These are phyloP conservation scores for Calonectris borealis DNA, from an alignment of 2,113 vertebrate species.

Conservation along the genomic window DNA sequence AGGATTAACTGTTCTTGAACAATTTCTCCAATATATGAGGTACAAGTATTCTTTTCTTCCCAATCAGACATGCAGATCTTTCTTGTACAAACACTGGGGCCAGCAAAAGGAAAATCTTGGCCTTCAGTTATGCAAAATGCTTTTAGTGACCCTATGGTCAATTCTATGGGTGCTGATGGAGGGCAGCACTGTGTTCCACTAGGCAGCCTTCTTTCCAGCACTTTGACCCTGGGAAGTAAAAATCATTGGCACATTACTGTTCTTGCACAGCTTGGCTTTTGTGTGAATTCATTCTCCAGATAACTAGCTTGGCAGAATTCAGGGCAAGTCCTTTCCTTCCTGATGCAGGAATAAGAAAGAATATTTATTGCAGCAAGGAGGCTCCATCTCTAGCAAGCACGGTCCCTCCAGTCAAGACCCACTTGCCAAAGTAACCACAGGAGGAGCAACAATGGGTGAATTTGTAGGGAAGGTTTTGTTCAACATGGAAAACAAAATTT, in stretches of 20 bases:
- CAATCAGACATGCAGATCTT: neutral
- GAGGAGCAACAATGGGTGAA: neutral
- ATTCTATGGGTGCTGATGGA: neutral
- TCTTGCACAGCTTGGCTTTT: neutral
- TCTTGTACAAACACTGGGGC: slow-evolving; percentile 6
- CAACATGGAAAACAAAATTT: neutral
- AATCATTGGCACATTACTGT: neutral
- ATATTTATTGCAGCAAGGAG: neutral
- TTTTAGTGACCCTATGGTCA: neutral
- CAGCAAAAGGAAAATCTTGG: neutral
- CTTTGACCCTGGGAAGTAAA: neutral
- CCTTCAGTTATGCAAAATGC: neutral
- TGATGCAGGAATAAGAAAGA: neutral
- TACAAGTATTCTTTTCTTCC: slow-evolving; percentile 48
- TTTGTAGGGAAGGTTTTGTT: neutral
- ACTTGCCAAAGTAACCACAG: neutral
- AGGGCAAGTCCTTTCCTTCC: neutral
- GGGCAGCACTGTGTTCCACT: neutral
- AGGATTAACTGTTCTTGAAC: slow-evolving; percentile 53
- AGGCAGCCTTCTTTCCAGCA: neutral
- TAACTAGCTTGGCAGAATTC: neutral
- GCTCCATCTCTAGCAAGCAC: neutral
- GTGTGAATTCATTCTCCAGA: neutral
- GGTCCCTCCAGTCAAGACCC: neutral
- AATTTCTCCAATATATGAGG: neutral